Evolutionary conservation across 2,113 vertebrate species (phyloP).

Genomic region (Menura novaehollandiae): DNA sequence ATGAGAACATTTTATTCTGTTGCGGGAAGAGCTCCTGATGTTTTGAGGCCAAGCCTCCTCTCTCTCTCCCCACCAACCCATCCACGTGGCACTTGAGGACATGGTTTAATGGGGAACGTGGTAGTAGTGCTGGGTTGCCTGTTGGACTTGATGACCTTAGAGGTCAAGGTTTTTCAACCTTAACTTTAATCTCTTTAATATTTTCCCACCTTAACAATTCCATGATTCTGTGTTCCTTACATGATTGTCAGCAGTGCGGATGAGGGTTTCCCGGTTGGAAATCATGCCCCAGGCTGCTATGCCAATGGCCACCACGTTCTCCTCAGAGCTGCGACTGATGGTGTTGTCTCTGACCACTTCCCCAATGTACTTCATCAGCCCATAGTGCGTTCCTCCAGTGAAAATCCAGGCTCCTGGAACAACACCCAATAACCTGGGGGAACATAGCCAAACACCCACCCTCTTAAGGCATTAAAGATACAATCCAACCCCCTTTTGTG

Average conservation of each 20-base stretch:
- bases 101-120: accelerated
- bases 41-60: not conserved
- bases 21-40: not conserved
- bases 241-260: conserved; percentile 29
- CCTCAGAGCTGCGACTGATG: conserved; percentile 77
- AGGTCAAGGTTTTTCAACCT: not conserved
- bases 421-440: not conserved
- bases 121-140: too few relatives aligned
- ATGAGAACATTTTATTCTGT: not conserved
- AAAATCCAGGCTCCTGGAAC: conserved; percentile 79
- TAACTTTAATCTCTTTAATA: accelerated
- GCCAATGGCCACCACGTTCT: conserved; percentile 78
- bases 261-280: conserved; percentile 73
- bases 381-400: conserved; percentile 77
- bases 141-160: too few relatives aligned
- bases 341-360: conserved; percentile 81
- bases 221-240: not conserved
- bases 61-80: too few relatives aligned
- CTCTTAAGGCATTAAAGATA: not conserved
- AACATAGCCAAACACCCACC: not conserved
- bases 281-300: conserved; percentile 81
- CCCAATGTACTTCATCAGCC: conserved; percentile 80
- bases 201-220: accelerated
- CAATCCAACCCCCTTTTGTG: not conserved
- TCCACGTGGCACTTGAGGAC: accelerated